A percentile compares a stretch with the other conserved stretches of the same genome.
Conservation (phyloP, 2,113 vertebrate species). For the Dryoscopus gambensis region DNA sequence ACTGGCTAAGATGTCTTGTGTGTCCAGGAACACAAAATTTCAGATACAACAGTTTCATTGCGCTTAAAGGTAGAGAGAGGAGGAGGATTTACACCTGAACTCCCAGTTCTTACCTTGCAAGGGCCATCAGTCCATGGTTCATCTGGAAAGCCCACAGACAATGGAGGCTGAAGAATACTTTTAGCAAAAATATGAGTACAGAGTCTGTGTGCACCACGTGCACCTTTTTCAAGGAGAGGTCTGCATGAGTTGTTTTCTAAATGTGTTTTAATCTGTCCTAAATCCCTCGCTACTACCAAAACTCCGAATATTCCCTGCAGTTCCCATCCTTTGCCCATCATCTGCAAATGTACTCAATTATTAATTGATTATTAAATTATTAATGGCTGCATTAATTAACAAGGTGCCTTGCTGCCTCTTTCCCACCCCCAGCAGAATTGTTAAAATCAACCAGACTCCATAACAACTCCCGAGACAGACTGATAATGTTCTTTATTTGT, state of each 20-base stretch:
- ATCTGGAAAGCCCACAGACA: not conserved
- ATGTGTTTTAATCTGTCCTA: not conserved
- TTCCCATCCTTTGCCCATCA: not conserved
- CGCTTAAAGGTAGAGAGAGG: not conserved
- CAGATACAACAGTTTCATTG: not conserved
- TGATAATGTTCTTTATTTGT: not conserved
- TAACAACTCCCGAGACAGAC: not conserved
- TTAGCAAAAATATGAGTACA: not conserved
- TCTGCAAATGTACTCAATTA: slow-evolving; percentile 4
- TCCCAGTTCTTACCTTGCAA: not conserved
- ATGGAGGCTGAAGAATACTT: not conserved
- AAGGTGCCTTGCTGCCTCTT: not conserved
- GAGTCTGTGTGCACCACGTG: not conserved
- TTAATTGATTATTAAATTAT: slow-evolving; percentile 34
- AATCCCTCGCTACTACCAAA: not conserved
- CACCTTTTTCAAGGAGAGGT: not conserved
- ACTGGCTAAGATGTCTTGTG: not conserved
- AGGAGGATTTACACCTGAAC: not conserved
- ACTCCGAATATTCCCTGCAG: not conserved
- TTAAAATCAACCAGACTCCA: not conserved
- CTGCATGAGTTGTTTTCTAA: not conserved
- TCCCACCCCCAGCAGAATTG: not conserved
- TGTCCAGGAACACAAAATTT: not conserved
- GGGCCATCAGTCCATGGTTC: not conserved
- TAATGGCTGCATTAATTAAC: slow-evolving; percentile 9